A percentile compares a stretch with the other conserved stretches of the same genome.
These are phyloP conservation scores for Triops cancriformis DNA, from an alignment of 1,140 invertebrate genomes.

Conservation along the genomic window DNA sequence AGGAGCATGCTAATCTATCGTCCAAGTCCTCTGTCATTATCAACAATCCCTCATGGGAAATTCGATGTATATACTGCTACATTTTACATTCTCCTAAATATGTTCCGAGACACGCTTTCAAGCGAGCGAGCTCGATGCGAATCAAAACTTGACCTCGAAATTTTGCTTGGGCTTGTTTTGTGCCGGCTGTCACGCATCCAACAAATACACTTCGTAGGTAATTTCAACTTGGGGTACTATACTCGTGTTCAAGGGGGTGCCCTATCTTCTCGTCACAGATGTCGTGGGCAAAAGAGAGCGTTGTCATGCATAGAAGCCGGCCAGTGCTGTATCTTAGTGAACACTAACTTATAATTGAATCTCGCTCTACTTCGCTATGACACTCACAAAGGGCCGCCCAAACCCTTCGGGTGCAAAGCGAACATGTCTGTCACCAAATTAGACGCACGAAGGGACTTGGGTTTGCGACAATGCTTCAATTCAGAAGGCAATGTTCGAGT, in stretches of 20 bases:
- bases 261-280: too few relatives aligned
- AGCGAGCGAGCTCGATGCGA: neutral
- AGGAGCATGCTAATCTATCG: constrained; percentile 13
- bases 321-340: neutral
- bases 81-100: neutral
- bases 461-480: neutral
- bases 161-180: neutral
- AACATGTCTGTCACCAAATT: neutral
- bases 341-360: neutral
- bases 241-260: too few relatives aligned
- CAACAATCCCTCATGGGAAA: neutral
- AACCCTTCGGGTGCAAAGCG: neutral
- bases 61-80: neutral
- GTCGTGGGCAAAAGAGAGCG: too few relatives aligned
- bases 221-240: neutral
- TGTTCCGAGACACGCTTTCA: neutral
- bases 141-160: neutral
- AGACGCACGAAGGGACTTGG: neutral
- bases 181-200: neutral
- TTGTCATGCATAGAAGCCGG: neutral
- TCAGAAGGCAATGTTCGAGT: neutral
- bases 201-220: neutral
- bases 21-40: neutral
- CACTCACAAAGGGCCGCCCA: neutral
- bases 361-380: neutral